Percentiles rank a stretch among this genome's conserved stretches.
These are phyloP conservation scores for Xiphorhynchus elegans DNA, from an alignment of 2,113 vertebrate species.

Conservation along the genomic window DNA sequence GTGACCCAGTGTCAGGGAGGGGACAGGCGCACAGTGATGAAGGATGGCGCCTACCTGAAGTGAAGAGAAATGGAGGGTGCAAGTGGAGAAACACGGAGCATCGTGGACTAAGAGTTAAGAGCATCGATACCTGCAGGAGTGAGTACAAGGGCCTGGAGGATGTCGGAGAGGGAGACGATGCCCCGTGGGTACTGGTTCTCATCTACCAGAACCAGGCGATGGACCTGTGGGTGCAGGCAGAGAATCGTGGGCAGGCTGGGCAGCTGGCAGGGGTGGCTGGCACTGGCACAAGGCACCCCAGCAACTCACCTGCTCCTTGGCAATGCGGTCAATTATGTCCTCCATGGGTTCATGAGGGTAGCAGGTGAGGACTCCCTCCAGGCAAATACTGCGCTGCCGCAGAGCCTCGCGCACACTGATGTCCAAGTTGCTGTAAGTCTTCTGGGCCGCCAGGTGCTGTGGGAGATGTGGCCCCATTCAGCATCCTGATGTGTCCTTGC, in stretches of 20 bases:
- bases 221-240: slow-evolving; percentile 80
- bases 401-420: slow-evolving; percentile 86
- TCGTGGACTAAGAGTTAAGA: slow-evolving; percentile 80
- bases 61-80: slow-evolving; percentile 62
- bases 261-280: rapidly evolving
- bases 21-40: neutral
- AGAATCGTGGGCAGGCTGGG: neutral
- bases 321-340: slow-evolving; percentile 86
- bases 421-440: slow-evolving; percentile 91
- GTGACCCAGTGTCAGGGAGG: neutral
- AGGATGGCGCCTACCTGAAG: slow-evolving; percentile 73
- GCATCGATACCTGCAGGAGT: slow-evolving; percentile 91
- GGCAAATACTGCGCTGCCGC: slow-evolving; percentile 73
- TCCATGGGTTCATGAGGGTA: slow-evolving; percentile 87
- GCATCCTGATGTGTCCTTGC: rapidly evolving
- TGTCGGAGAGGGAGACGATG: slow-evolving; percentile 94
- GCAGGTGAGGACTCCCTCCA: slow-evolving; percentile 92
- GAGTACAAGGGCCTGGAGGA: slow-evolving; percentile 94
- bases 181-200: slow-evolving; percentile 82
- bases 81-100: slow-evolving; percentile 56
- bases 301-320: slow-evolving; percentile 81
- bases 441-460: slow-evolving; percentile 90
- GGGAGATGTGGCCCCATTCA: neutral
- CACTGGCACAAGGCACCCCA: rapidly evolving
- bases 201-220: slow-evolving; percentile 94